Evolutionary conservation across 2,113 vertebrate species (phyloP).

Genomic region (Leucopsar rothschildi): DNA sequence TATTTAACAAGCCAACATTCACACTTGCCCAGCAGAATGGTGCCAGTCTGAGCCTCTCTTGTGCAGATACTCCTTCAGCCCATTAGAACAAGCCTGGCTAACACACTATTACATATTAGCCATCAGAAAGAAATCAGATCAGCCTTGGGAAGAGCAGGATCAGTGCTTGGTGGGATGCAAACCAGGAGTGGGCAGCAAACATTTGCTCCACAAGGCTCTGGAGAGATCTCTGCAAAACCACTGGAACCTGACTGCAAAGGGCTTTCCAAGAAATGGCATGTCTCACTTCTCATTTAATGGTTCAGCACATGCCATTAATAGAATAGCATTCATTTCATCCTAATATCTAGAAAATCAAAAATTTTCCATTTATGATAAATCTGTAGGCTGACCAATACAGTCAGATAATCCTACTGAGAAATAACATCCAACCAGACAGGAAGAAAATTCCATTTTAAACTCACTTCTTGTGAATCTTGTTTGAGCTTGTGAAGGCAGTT

Average conservation of each 20-base stretch:
- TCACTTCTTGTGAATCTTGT: not conserved
- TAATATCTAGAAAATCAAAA: not conserved
- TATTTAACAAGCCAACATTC: not conserved
- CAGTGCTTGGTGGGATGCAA: not conserved
- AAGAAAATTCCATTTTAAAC: not conserved
- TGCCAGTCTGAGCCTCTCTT: not conserved
- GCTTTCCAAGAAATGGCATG: not conserved
- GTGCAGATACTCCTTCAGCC: not conserved
- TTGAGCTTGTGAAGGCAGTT: not conserved
- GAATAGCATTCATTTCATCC: not conserved
- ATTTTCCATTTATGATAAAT: not conserved
- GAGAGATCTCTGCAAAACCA: not conserved
- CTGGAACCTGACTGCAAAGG: not conserved
- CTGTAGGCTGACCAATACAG: not conserved
- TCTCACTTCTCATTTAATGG: not conserved
- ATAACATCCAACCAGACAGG: not conserved
- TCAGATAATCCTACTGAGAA: not conserved
- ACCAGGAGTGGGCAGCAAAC: not conserved
- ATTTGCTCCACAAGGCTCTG: not conserved
- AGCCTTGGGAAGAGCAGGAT: not conserved
- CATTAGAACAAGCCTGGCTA: not conserved
- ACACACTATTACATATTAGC: not conserved
- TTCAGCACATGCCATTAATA: not conserved
- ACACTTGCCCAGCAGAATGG: not conserved
- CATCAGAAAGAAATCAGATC: not conserved